Percentiles rank a stretch among this genome's conserved stretches.
These are phyloP conservation scores for Aleiodes alternator DNA, from an alignment of 2,888 invertebrate species.

Conservation along the genomic window DNA sequence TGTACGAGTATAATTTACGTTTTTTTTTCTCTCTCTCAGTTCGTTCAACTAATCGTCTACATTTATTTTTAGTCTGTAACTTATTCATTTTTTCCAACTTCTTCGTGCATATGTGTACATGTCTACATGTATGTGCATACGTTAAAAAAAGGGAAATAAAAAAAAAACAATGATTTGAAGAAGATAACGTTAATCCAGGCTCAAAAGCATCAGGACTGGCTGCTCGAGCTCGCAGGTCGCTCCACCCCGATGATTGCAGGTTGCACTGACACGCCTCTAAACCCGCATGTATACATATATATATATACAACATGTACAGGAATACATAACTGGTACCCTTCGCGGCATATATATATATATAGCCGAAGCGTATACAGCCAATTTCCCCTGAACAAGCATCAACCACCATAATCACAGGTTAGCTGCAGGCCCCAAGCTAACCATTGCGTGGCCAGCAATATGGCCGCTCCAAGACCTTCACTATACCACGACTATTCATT, in stretches of 20 bases:
- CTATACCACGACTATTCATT: slow-evolving; percentile 50
- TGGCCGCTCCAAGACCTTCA: slow-evolving; percentile 64
- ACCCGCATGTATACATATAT: background rate
- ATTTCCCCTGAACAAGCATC: slow-evolving; percentile 53
- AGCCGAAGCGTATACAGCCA: slow-evolving; percentile 53
- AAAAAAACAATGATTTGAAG: background rate
- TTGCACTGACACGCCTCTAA: slow-evolving; percentile 72
- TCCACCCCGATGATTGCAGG: slow-evolving; percentile 75
- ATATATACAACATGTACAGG: slow-evolving; percentile 43
- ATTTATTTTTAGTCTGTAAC: background rate
- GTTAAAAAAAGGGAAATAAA: background rate
- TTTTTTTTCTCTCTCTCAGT: background rate
- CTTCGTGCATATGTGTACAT: no score
- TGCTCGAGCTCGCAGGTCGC: slow-evolving; percentile 58
- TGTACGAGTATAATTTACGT: background rate
- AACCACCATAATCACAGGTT: slow-evolving; percentile 73
- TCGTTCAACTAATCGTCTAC: slow-evolving; percentile 6
- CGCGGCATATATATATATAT: slow-evolving; percentile 46
- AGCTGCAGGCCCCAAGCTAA: slow-evolving; percentile 57
- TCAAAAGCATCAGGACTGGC: slow-evolving; percentile 45
- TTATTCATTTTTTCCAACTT: slow-evolving; percentile 4
- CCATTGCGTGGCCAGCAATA: slow-evolving; percentile 68
- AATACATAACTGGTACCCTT: slow-evolving; percentile 41
- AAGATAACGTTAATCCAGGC: slow-evolving; percentile 34
- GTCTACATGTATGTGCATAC: no score